Evolutionary conservation across 35 echinoderm and acorn worm species (phyloP), one percentile per base, ranked within the genome.

Genomic region (Heliocidaris tuberculata): DNA sequence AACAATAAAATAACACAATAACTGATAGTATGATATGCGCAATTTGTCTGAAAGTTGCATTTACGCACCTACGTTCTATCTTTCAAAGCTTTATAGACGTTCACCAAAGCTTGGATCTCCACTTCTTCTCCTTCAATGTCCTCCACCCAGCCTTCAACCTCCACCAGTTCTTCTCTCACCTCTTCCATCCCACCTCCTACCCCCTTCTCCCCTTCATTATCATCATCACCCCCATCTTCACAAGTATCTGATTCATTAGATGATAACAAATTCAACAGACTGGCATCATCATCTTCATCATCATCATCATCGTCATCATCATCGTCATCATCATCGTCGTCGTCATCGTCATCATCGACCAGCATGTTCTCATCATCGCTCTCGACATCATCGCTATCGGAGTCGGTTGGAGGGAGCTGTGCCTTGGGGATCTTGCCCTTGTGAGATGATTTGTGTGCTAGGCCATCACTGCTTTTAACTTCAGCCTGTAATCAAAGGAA

Each of bases 361-460:
- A 27, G 13, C 1, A 2, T 31, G 30, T 93, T 59, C n/a, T 93
- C 91, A 31, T 93, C 49, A 21, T 93, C 91, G 48, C 50, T 59
- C 50, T 49, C 47, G 31, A 30, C 91, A 19, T 93, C 91, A 13
- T 91, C 89, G 9, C 48, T 48, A n/a, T 59, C 19, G 2, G 47
- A 49, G 50, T 93, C 91, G 2, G 47, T 59, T 50, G 91, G 91
- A 31, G 91, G 91, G 8, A 49, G 47, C 91, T 93, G 91, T 49
- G 91, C 91, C 15, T 93, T 93, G 48, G 91, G 19, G 5, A 1
- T 7, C 50, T 93, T 49, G 11, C 91, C 91, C 30, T 93, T 93
- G 13, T 31, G 31, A 48, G 91, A 31, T 32, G 50, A 78, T n/a
- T n/a, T 78, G 21, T n/a, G 65, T 7, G 21, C 27, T n/a, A 78